Evolutionary conservation across 2,113 vertebrate genomes (phyloP), one percentile per base, ranked within the genome.

Genomic region (Antidorcas marsupialis): DNA sequence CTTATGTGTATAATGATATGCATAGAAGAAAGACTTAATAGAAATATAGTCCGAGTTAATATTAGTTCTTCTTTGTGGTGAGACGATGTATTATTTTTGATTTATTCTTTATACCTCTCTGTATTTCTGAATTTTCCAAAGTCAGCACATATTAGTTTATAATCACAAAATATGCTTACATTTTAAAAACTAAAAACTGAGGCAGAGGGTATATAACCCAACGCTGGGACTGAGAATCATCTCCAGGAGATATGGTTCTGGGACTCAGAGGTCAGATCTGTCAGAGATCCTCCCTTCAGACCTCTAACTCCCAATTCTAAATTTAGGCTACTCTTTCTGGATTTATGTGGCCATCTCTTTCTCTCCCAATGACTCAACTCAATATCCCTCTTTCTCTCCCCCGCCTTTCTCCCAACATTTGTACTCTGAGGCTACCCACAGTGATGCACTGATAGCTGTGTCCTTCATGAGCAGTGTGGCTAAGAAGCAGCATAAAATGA

Each of bases 61-160:
- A 96, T 90, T 76, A 96, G n/a, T 87, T 81, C 91, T 84, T 81
- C 76, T 76, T 64, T 78, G 21, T 15, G 17, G 15, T 84, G n/a
- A 87, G 81, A 94, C 50, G 67, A 91, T 30, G 36, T 33, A 50
- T 96, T 50, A 76, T 57, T 97, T 95, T 57, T 39, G 0, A 16
- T 96, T 95, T 91, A 36, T 62, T 96, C 23, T 96, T 89, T 64
- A 64, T 71, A 78, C 25, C 13, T 67, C 33, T 91, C 81, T 55
- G 33, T 59, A 59, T 95, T 97, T 95, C 59, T 89, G 60, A 87
- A 79, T 83, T 96, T 95, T 96, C 91, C 81, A 57, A 59, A 91
- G 55, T 84, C 43, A 89, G 36, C 36, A 74, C 74, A 28, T 79
- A 85, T 90, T 86, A 71, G 83, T 83, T 96, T 85, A 96, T 92